Conservation (phyloP, 2,113 vertebrate genomes). For the Bettongia penicillata region DNA sequence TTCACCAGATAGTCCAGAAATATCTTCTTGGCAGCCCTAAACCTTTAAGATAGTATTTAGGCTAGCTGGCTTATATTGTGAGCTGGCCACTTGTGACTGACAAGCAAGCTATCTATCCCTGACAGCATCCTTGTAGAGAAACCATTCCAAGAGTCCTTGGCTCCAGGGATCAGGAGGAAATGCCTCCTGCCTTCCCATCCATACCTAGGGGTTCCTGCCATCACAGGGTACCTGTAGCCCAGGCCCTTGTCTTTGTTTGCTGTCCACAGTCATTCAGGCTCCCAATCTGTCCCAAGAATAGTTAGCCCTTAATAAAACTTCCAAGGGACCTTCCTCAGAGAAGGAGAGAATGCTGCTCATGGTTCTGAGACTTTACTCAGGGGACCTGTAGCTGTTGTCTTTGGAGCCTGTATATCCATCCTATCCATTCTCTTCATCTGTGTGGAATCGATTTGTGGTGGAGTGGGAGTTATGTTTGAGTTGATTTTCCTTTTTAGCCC, state of each 20-base stretch:
- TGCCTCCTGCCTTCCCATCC: conserved; percentile 12
- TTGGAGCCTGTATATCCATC: conserved; percentile 12
- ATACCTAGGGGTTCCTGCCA: not conserved
- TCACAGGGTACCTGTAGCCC: conserved; percentile 26
- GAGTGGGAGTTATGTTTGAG: conserved; percentile 7
- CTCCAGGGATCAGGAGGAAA: not conserved
- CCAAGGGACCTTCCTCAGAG: conserved; percentile 3
- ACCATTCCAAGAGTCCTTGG: conserved; percentile 4
- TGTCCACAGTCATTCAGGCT: conserved; percentile 48
- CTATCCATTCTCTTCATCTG: conserved; percentile 17
- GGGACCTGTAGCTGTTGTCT: conserved; percentile 10
- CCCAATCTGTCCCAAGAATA: conserved; percentile 16
- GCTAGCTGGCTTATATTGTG: not conserved
- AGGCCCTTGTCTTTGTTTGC: conserved; percentile 44
- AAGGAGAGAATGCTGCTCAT: conserved; percentile 29
- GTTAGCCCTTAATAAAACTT: conserved; percentile 21
- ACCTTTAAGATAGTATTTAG: not conserved
- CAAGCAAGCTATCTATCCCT: conserved; percentile 13
- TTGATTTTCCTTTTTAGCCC: conserved; percentile 25
- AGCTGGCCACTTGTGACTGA: not conserved
- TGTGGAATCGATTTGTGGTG: conserved; percentile 35
- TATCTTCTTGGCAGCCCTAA: not conserved
- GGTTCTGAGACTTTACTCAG: conserved; percentile 23
- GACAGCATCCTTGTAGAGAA: conserved; percentile 9
- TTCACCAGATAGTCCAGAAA: not conserved